Evolutionary conservation across 2,113 vertebrate species (phyloP).

Genomic region (Lagopus muta): DNA sequence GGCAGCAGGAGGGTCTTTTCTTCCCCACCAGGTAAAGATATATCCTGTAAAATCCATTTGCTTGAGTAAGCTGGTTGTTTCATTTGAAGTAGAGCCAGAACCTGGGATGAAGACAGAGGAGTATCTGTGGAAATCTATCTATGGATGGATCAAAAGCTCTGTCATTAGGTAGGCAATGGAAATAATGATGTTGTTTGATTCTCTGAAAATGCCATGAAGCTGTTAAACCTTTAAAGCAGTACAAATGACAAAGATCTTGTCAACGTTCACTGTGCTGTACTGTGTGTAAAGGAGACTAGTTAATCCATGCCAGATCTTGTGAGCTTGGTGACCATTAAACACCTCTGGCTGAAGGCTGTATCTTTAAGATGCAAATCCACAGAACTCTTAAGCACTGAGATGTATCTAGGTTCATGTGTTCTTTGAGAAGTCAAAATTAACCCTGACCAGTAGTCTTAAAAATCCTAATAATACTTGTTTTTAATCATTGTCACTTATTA

Average conservation of each 20-base stretch:
- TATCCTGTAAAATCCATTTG: not conserved
- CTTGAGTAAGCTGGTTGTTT: not conserved
- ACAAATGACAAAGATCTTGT: not conserved
- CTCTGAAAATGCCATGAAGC: constrained; percentile 23
- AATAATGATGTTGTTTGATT: not conserved
- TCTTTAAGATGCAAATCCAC: not conserved
- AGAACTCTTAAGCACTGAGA: not conserved
- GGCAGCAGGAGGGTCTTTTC: not conserved
- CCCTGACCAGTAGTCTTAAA: not conserved
- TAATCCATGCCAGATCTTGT: not conserved
- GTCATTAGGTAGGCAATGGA: not conserved
- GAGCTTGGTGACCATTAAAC: not conserved
- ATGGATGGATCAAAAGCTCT: not conserved
- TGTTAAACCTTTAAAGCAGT: not conserved
- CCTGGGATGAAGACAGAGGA: not conserved
- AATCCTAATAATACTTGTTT: not conserved
- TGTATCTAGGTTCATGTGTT: not conserved
- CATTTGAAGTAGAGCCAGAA: not conserved
- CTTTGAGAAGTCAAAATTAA: not conserved
- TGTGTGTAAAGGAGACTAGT: not conserved
- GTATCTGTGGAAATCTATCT: not conserved
- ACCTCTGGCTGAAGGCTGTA: not conserved
- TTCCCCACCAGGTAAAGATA: not conserved
- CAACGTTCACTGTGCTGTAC: not conserved
- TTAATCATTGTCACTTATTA: not conserved